Conservation (phyloP, 1,140 invertebrate species). For the Elysia chlorotica region DNA sequence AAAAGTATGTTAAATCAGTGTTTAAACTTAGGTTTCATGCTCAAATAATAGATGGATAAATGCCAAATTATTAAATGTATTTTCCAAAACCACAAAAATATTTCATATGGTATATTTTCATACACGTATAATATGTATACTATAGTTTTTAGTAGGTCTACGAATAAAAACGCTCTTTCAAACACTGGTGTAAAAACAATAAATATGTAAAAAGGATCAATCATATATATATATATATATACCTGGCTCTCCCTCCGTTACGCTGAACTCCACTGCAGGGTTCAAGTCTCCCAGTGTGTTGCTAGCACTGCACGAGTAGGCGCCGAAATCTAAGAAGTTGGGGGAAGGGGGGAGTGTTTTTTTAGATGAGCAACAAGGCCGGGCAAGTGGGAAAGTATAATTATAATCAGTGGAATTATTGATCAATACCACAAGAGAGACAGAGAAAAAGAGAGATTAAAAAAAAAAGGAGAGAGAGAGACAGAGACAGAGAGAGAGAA, state of each 20-base stretch:
- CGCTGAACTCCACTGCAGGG: not conserved
- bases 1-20: not conserved
- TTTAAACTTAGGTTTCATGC: not conserved
- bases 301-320: not conserved
- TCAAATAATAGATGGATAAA: not conserved
- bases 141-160: not conserved
- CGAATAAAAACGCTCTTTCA: not conserved
- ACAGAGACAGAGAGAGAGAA: too few species aligned
- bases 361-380: too few species aligned
- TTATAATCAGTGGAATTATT: too few species aligned
- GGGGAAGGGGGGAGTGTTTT: too few species aligned
- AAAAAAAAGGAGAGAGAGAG: too few species aligned
- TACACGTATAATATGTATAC: not conserved
- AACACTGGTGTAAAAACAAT: not conserved
- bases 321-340: slow-evolving; percentile 4
- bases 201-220: not conserved
- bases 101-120: not conserved
- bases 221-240: not conserved
- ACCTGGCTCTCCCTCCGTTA: not conserved
- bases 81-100: not conserved
- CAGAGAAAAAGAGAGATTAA: too few species aligned
- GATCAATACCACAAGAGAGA: too few species aligned
- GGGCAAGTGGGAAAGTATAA: too few species aligned
- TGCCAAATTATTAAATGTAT: not conserved
- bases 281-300: not conserved